Percentiles rank a stretch among this genome's conserved stretches.
Conservation (phyloP, 2,113 vertebrate species). For the Aspidoscelis tigris region DNA sequence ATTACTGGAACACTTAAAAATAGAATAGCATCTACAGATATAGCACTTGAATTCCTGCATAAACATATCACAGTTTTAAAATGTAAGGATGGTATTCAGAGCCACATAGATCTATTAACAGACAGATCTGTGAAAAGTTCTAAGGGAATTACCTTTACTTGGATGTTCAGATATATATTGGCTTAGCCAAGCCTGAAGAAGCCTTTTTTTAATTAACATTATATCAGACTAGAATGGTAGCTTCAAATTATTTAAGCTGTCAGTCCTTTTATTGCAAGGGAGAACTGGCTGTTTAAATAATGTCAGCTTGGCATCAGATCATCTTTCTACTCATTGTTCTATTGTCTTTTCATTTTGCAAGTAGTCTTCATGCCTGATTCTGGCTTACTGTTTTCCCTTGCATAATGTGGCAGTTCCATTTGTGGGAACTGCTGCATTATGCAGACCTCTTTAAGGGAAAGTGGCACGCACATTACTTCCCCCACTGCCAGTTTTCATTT, state of each 20-base stretch:
- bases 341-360: neutral
- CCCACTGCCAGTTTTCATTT: too few species aligned
- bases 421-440: too few species aligned
- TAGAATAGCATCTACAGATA: slow-evolving; percentile 22
- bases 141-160: neutral
- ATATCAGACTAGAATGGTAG: neutral
- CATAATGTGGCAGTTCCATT: too few species aligned
- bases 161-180: neutral
- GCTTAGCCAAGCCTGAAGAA: neutral
- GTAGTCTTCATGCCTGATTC: too few species aligned
- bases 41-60: slow-evolving; percentile 17
- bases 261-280: neutral
- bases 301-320: neutral
- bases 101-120: slow-evolving; percentile 4
- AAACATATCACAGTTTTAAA: slow-evolving; percentile 9
- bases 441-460: too few species aligned
- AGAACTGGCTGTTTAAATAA: neutral
- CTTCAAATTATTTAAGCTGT: neutral
- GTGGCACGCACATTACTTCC: too few species aligned
- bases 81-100: slow-evolving; percentile 22
- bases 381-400: neutral
- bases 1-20: neutral
- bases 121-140: neutral
- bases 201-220: neutral
- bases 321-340: neutral